Conservation (phyloP, 2,797 vertebrate species). For the Parauchenoglanis punctatus region DNA sequence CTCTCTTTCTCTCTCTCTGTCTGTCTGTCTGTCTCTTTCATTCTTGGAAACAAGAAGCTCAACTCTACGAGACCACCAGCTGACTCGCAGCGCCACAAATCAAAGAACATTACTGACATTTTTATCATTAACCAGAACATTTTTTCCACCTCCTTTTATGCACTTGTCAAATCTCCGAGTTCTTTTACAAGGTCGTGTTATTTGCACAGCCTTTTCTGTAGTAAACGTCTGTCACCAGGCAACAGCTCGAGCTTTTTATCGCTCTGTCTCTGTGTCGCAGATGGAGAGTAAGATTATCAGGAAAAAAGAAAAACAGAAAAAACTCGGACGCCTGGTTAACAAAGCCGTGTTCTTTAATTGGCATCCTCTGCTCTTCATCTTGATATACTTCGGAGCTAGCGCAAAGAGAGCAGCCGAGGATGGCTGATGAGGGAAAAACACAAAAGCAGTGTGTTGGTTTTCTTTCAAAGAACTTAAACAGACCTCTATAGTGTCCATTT, state of each 20-base stretch:
- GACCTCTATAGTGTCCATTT: background rate
- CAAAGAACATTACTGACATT: slow-evolving; percentile 10
- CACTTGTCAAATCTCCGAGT: background rate
- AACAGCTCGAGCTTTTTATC: slow-evolving; percentile 63
- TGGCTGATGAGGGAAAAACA: no score
- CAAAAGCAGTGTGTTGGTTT: background rate
- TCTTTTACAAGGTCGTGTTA: slow-evolving; percentile 16
- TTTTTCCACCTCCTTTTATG: background rate
- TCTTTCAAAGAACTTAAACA: background rate
- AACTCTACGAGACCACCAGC: background rate
- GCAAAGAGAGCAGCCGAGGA: background rate
- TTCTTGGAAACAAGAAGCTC: background rate
- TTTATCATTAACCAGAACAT: background rate
- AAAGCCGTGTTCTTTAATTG: slow-evolving; percentile 17
- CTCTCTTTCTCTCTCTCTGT: background rate
- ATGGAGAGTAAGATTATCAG: slow-evolving; percentile 22
- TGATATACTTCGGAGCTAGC: background rate
- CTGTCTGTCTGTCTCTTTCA: background rate
- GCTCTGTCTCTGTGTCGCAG: slow-evolving; percentile 26
- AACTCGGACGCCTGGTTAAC: background rate
- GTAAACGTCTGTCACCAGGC: slow-evolving; percentile 68
- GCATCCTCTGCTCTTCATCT: slow-evolving; percentile 7
- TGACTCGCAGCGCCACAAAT: background rate
- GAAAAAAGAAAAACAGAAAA: background rate
- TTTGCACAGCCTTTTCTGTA: slow-evolving; percentile 27